These are phyloP conservation scores for Apotomis betuletana DNA, from an alignment of 2,888 invertebrate genomes.

Conservation along the genomic window DNA sequence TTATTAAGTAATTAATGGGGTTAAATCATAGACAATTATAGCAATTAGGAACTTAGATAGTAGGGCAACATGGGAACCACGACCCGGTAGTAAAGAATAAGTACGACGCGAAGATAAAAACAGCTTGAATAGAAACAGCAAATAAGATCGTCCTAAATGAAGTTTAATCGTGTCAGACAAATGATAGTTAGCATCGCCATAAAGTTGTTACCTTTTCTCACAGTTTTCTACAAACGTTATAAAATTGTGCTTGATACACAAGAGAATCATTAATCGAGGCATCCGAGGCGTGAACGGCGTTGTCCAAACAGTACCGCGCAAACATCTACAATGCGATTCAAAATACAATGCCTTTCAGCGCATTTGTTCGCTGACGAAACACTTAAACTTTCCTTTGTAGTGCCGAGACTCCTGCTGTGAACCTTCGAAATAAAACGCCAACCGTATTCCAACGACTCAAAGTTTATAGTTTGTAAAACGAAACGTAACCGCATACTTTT, in stretches of 20 bases:
- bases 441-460: not conserved
- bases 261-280: slow-evolving; percentile 67
- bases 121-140: too few relatives aligned
- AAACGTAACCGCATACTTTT: slow-evolving; percentile 2
- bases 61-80: too few relatives aligned
- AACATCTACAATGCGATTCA: slow-evolving; percentile 63
- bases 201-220: slow-evolving; percentile 42
- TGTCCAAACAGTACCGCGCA: slow-evolving; percentile 68
- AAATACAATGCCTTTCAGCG: slow-evolving; percentile 70
- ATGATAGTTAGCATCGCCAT: slow-evolving; percentile 11
- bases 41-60: too few relatives aligned
- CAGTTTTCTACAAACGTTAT: slow-evolving; percentile 37
- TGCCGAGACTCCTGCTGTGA: slow-evolving; percentile 49
- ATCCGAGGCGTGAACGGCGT: slow-evolving; percentile 69
- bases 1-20: too few relatives aligned
- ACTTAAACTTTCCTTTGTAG: slow-evolving; percentile 67
- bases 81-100: too few relatives aligned
- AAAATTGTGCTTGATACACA: slow-evolving; percentile 43
- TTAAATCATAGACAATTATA: too few relatives aligned
- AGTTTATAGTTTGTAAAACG: not conserved
- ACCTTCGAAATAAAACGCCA: not conserved
- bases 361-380: slow-evolving; percentile 72
- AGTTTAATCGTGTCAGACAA: not conserved
- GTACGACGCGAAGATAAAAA: too few relatives aligned
- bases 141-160: not conserved